A percentile compares a stretch with the other conserved stretches of the same genome.
Evolutionary conservation across 2,888 invertebrate species (phyloP).

Genomic region (Pyralis farinalis): DNA sequence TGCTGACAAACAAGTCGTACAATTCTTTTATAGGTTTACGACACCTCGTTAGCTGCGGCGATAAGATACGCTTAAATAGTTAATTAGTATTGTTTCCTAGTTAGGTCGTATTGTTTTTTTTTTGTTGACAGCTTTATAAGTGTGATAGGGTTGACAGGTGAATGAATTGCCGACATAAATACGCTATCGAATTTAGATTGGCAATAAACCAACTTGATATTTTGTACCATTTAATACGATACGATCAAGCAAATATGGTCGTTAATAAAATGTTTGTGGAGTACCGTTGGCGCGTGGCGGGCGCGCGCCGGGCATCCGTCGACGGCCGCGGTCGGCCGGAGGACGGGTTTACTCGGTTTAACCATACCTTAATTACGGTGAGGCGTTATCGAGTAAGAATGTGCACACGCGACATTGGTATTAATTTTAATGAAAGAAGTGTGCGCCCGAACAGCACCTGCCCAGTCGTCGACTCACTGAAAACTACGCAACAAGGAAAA

Average conservation of each 20-base stretch:
- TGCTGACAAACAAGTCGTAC: constrained; percentile 57
- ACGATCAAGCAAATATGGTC: constrained; percentile 16
- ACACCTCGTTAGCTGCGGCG: constrained; percentile 63
- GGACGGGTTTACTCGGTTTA: constrained; percentile 50
- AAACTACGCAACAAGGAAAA: constrained; percentile 42
- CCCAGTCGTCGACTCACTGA: constrained; percentile 64
- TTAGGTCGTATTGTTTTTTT: constrained; percentile 34
- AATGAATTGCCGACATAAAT: constrained; percentile 52
- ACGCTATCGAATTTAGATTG: constrained; percentile 56
- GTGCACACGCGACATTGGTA: constrained; percentile 80
- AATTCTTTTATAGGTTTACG: constrained; percentile 69
- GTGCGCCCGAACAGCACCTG: constrained; percentile 72
- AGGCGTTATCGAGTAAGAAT: constrained; percentile 81
- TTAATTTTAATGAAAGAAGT: constrained; percentile 81
- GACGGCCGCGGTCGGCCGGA: constrained; percentile 32
- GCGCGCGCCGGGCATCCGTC: constrained; percentile 21
- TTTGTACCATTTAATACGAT: constrained; percentile 45
- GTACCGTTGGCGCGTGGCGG: constrained; percentile 37
- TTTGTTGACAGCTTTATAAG: constrained; percentile 29
- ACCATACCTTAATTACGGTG: constrained; percentile 74
- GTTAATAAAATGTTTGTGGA: constrained; percentile 29
- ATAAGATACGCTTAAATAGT: constrained; percentile 68
- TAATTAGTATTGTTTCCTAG: constrained; percentile 71
- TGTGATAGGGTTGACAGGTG: constrained; percentile 35
- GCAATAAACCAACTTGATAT: constrained; percentile 64